A percentile compares a stretch with the other conserved stretches of the same genome.
phyloP scores from a whole-genome alignment of 23 tunicate species.

The Diplosoma virens region DNA sequence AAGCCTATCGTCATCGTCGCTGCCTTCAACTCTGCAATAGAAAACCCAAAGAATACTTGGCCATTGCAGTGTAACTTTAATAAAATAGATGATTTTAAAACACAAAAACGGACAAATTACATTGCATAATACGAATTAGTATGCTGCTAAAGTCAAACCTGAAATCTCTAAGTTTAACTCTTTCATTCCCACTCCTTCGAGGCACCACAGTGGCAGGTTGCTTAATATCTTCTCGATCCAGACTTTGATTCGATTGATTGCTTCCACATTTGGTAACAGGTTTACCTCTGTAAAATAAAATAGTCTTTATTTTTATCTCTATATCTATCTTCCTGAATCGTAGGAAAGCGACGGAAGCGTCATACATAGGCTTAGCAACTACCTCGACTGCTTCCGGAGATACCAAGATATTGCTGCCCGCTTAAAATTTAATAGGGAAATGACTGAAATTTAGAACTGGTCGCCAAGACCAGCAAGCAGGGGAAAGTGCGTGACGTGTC shows the following conservation, averaged over 20 bases:
- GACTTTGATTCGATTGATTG: constrained; percentile 57
- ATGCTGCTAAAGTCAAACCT: constrained; percentile 45
- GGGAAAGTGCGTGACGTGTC: too few species aligned
- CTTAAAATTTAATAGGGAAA: too few species aligned
- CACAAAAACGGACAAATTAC: too few species aligned
- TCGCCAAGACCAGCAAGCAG: too few species aligned
- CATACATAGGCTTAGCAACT: too few species aligned
- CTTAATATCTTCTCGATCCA: constrained; percentile 18
- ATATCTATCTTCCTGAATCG: not conserved
- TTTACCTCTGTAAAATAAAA: constrained; percentile 22
- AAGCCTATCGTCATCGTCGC: constrained; percentile 36
- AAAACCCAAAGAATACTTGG: not conserved
- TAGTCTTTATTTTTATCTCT: not conserved
- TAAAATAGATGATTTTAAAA: too few species aligned
- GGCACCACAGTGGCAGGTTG: constrained; percentile 43
- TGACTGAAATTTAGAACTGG: too few species aligned
- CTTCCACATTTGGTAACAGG: constrained; percentile 67
- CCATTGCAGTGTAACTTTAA: not conserved
- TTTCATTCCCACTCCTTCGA: constrained; percentile 35
- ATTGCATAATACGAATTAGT: too few species aligned
- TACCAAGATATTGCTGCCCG: too few species aligned
- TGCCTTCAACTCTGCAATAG: constrained; percentile 37
- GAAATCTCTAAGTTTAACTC: constrained; percentile 67
- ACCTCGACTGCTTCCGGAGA: too few species aligned
- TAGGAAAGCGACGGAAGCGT: too few species aligned